These are phyloP conservation scores for Idris sp. DNA, from an alignment of 1,140 invertebrate species.

Conservation along the genomic window DNA sequence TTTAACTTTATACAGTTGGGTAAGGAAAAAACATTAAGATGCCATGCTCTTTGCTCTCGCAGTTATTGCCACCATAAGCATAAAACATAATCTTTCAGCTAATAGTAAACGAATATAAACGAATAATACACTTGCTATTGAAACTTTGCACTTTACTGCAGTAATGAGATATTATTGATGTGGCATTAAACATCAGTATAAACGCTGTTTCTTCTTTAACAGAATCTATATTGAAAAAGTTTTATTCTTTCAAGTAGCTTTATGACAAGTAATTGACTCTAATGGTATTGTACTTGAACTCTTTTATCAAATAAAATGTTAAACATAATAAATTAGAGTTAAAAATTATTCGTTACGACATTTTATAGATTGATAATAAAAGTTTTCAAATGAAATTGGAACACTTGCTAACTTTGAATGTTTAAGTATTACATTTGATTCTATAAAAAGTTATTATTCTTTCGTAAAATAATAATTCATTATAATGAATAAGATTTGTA, in stretches of 20 bases:
- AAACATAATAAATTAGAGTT: no score
- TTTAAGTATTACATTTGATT: no score
- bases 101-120: conserved; percentile 45
- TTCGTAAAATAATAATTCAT: no score
- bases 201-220: no score
- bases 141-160: conserved; percentile 35
- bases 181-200: conserved; percentile 20
- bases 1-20: conserved; percentile 33
- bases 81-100: conserved; percentile 39
- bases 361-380: no score
- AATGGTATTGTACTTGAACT: no score
- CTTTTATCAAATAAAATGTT: no score
- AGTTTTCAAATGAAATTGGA: no score
- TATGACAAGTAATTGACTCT: conserved; percentile 18
- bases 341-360: no score
- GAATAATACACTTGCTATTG: conserved; percentile 31
- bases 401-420: no score
- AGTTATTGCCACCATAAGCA: conserved; percentile 35
- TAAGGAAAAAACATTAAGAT: conserved; percentile 12
- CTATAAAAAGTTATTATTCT: no score
- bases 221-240: conserved; percentile 2
- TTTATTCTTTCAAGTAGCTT: conserved; percentile 11
- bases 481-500: no score
- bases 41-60: conserved; percentile 9
- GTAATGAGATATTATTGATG: conserved; percentile 30